A percentile compares a stretch with the other conserved stretches of the same genome.
phyloP scores from a whole-genome alignment of 37 sponge, comb jelly and placozoan genomes.

The Beroe ovata region DNA sequence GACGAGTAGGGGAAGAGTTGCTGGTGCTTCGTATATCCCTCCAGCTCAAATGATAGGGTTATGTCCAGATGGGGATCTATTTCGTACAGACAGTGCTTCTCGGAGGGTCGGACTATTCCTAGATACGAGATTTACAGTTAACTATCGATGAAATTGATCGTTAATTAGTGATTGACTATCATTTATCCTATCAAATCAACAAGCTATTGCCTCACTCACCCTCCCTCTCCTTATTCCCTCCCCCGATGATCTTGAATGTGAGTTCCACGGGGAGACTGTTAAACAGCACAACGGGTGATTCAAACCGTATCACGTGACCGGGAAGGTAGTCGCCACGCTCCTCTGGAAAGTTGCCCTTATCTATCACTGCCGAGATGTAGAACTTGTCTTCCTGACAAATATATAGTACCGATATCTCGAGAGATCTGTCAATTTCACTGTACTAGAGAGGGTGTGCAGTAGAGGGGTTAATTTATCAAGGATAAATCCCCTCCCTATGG shows the following conservation, averaged over 20 bases:
- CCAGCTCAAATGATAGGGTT: slow-evolving; percentile 10
- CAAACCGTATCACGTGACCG: slow-evolving; percentile 20
- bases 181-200: not conserved
- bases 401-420: too few species aligned
- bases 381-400: slow-evolving; percentile 51
- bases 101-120: not conserved
- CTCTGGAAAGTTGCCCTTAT: not conserved
- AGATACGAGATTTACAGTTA: too few species aligned
- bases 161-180: too few species aligned
- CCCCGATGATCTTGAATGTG: not conserved
- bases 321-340: slow-evolving; percentile 40
- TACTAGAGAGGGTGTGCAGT: too few species aligned
- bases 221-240: not conserved
- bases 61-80: not conserved
- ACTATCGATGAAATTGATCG: too few species aligned
- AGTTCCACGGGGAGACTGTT: slow-evolving; percentile 62
- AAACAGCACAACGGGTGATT: slow-evolving; percentile 10
- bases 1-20: slow-evolving; percentile 24
- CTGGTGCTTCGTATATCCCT: slow-evolving; percentile 15
- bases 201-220: slow-evolving; percentile 2
- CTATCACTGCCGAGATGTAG: slow-evolving; percentile 33
- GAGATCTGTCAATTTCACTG: too few species aligned
- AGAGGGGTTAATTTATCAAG: too few species aligned
- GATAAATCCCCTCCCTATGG: too few species aligned
- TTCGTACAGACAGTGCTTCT: slow-evolving; percentile 16